Base-by-base conservation (phyloP, 2,797 vertebrate species). In the Pristis pectinata region DNA sequence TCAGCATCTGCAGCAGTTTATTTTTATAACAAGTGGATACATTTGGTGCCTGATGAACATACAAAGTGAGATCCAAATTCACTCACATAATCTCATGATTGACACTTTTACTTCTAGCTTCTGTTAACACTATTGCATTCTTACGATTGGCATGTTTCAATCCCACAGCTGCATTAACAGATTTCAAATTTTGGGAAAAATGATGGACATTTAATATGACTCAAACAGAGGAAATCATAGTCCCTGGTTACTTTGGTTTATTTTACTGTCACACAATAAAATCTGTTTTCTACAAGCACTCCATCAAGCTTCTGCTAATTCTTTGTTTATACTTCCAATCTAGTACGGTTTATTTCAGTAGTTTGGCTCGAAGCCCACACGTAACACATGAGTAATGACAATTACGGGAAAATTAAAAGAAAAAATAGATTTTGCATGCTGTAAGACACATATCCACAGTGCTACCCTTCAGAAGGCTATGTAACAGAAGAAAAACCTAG, bases 311-410 rank as follows among this genome's bases (percentile, higher is more conserved):
- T 34, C 92, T 41, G 17, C 22, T 70, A 44, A 74, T 93, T 74
- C 91, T 49, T 70, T 49, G 41, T 72, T 93, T 93, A 30, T 92
- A 67, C n/a, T 64, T 92, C 34, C 67, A 93, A 44, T 74, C 24
- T 44, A 93, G n/a, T 53, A 70, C 44, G 3, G 49, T 93, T 93
- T 93, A 74, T 53, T 93, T 74, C 92, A 53, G 61, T 93, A 44
- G 2, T 49, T 70, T 44, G 41, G 64, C 64, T 67, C 44, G 67
- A 93, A 49, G 67, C 92, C 70, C 41, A 93, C 92, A 53, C 30
- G 44, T 7, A 74, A 74, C 44, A 67, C 44, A 74, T 93, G 41
- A 93, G 19, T 74, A 93, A 93, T 93, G 70, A 30, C 59, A n/a
- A 93, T 74, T 74, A 53, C 30, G 27, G 22, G 30, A 74, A 74